Base-by-base conservation (phyloP, 2,113 vertebrate species). In the Pseudolaguvia tuberculata region DNA sequence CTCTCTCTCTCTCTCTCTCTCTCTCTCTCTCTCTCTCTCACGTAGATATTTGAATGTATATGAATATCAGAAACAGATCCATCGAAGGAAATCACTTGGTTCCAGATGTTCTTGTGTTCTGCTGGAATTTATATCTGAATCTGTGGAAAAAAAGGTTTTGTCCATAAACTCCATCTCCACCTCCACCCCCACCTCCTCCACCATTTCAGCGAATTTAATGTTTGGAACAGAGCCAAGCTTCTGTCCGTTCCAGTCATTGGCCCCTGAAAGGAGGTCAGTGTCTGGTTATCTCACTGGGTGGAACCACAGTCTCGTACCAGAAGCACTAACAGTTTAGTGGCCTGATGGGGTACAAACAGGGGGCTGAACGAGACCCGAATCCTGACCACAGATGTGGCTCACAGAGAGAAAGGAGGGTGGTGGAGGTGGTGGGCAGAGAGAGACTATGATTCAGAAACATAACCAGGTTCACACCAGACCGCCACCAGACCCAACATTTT, bases 261-360 rank as follows among this genome's bases (percentile, higher is more conserved):
- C 48, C 78, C 76, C 77, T 62, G 52, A 75, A 79, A 79, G 78
- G 68, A 80, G 81, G 82, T 59, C 78, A 81, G 47, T 51, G 1
- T 68, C 47, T 61, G 75, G 82, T 82, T 66, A 63, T 83, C 81
- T 80, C 71, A 77, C 77, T 67, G 82, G 82, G 77, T 79, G 79
- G 82, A 75, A 82, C 73, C 74, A 79, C 67, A 25, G 59, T 27
- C 65, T 53, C 66, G 75, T 63, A 69, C 78, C 23, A 31, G 72
- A 70, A 57, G 61, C 58, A 57, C 70, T 35, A 45, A 63, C 73
- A 35, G 68, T 61, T 70, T 56, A 51, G 67, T 80, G 47, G 74
- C 81, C 75, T 76, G 78, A 76, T 69, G 75, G 79, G 81, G 75
- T 79, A 71, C 79, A 81, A 84, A 86, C 86, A 82, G 29, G 50